A percentile compares a stretch with the other conserved stretches of the same genome.
Conservation (phyloP, 2,888 invertebrate species). For the Drosophila rellima region DNA sequence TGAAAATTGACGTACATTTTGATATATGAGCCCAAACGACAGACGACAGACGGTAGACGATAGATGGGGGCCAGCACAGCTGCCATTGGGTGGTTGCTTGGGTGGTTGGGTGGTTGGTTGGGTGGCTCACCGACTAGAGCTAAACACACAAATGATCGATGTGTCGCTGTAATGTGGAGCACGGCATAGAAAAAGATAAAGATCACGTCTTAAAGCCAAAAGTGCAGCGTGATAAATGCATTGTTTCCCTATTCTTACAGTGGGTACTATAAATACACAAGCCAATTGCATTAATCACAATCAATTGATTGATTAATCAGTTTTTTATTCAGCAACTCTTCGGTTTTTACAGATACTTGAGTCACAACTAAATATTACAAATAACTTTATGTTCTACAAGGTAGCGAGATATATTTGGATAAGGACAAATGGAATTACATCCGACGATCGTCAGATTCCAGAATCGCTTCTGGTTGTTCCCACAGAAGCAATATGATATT, state of each 20-base stretch:
- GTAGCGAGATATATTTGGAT: no score
- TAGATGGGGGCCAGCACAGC: slow-evolving; percentile 14
- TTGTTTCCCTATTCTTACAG: background rate
- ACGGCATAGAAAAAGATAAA: slow-evolving; percentile 55
- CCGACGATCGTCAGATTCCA: no score
- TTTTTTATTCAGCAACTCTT: background rate
- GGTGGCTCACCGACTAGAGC: slow-evolving; percentile 30
- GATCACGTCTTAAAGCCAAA: slow-evolving; percentile 40
- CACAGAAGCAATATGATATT: no score
- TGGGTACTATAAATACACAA: background rate
- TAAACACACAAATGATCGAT: slow-evolving; percentile 64
- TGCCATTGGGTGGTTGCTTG: slow-evolving; percentile 13
- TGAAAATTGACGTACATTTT: slow-evolving; percentile 81
- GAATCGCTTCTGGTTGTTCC: no score
- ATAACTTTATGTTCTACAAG: background rate
- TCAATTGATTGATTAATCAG: background rate
- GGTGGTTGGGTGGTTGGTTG: slow-evolving; percentile 6
- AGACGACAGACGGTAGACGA: slow-evolving; percentile 1
- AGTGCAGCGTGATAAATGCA: slow-evolving; percentile 39
- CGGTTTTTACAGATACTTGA: background rate
- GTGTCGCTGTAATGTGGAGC: slow-evolving; percentile 61
- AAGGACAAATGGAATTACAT: no score
- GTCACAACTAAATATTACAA: background rate
- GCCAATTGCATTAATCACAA: background rate
- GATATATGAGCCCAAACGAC: slow-evolving; percentile 66